Conservation (phyloP, 1,140 invertebrate species). For the Carposina sasakii region DNA sequence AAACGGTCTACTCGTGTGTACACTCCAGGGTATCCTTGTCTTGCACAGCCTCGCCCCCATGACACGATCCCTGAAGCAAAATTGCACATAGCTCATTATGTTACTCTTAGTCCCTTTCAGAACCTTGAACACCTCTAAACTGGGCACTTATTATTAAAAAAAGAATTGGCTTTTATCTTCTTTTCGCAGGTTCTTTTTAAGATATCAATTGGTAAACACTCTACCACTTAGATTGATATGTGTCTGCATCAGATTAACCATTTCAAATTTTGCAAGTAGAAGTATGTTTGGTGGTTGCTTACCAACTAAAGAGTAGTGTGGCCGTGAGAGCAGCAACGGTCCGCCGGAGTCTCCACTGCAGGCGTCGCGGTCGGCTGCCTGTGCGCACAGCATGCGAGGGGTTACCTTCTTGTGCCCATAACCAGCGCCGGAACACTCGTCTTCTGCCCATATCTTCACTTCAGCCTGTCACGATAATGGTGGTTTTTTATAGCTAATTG, state of each 20-base stretch:
- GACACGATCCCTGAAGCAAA: slow-evolving; percentile 79
- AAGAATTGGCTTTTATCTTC: too few species aligned
- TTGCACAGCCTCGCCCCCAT: slow-evolving; percentile 85
- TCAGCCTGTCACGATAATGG: slow-evolving; percentile 42
- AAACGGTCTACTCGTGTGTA: slow-evolving; percentile 83
- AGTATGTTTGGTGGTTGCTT: slow-evolving; percentile 21
- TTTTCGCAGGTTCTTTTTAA: too few species aligned
- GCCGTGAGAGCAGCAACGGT: slow-evolving; percentile 50
- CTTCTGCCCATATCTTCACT: slow-evolving; percentile 61
- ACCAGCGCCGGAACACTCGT: slow-evolving; percentile 56
- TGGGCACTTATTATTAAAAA: too few species aligned
- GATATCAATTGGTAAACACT: too few species aligned
- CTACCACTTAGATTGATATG: too few species aligned
- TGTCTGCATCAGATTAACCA: too few species aligned
- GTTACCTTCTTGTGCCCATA: slow-evolving; percentile 73
- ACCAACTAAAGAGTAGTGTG: slow-evolving; percentile 62
- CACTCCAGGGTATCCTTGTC: slow-evolving; percentile 82
- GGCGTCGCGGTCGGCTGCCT: slow-evolving; percentile 80
- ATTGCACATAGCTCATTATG: too few species aligned
- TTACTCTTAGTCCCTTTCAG: too few species aligned
- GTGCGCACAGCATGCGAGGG: slow-evolving; percentile 85
- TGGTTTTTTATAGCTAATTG: background rate
- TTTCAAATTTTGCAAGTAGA: too few species aligned
- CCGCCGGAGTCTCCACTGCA: slow-evolving; percentile 76
- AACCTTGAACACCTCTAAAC: too few species aligned